A percentile compares a stretch with the other conserved stretches of the same genome.
Evolutionary conservation across 2,797 vertebrate species (phyloP).

Genomic region (Chanos chanos): DNA sequence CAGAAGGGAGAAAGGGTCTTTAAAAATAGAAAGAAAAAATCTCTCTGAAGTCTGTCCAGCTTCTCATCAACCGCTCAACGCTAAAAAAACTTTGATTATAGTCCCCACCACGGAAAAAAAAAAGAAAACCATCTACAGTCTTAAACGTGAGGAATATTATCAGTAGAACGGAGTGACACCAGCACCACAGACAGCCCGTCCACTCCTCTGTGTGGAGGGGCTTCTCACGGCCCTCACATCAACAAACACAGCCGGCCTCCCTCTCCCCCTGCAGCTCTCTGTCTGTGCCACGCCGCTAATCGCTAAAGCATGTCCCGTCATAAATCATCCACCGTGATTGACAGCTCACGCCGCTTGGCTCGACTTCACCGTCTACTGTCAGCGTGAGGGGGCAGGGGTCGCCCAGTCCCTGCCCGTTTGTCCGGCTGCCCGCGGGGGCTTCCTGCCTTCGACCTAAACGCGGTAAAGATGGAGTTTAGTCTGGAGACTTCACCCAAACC

Average conservation of each 20-base stretch:
- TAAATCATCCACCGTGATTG: constrained; percentile 47
- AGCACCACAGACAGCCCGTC: constrained; percentile 32
- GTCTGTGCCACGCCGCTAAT: constrained; percentile 38
- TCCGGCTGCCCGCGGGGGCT: no score
- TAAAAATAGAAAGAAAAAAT: neutral
- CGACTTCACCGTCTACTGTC: constrained; percentile 42
- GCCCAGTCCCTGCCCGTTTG: constrained; percentile 29
- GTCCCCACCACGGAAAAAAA: constrained; percentile 30
- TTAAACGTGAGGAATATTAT: constrained; percentile 23
- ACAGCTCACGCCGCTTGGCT: constrained; percentile 42
- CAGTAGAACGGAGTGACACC: neutral
- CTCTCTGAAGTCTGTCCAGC: constrained; percentile 31
- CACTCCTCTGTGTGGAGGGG: constrained; percentile 28
- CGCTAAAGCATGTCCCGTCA: constrained; percentile 42
- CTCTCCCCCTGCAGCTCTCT: constrained; percentile 40
- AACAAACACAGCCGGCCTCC: constrained; percentile 34
- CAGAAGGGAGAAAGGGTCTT: neutral
- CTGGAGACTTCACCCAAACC: constrained; percentile 33
- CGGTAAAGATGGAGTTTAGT: constrained; percentile 26
- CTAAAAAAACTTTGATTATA: constrained; percentile 41
- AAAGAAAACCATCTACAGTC: constrained; percentile 32
- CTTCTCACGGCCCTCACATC: constrained; percentile 44
- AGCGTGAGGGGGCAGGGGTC: constrained; percentile 33
- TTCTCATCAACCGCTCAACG: constrained; percentile 31
- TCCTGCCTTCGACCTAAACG: neutral